phyloP scores from a whole-genome alignment of 1,140 invertebrate species.

The Mactra quadrangularis region DNA sequence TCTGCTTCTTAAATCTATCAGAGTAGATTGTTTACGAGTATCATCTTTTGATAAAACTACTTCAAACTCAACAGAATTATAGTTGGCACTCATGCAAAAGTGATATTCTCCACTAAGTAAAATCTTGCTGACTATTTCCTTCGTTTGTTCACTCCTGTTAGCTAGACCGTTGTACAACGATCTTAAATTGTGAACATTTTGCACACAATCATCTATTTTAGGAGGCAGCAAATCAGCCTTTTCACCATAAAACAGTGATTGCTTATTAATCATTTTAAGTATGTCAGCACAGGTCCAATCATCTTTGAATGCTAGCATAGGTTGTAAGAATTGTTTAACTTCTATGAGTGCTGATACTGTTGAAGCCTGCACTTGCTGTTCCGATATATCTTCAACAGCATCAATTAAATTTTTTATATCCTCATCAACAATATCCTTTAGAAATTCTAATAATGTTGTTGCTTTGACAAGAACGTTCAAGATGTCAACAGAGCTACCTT shows the following conservation, averaged over 20 bases:
- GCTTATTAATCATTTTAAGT: slow-evolving; percentile 36
- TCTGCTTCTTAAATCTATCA: slow-evolving; percentile 70
- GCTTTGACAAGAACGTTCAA: slow-evolving; percentile 57
- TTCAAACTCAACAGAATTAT: slow-evolving; percentile 6
- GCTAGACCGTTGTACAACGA: slow-evolving; percentile 69
- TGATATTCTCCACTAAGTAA: slow-evolving; percentile 59
- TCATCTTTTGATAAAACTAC: slow-evolving; percentile 57
- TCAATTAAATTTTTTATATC: slow-evolving; percentile 73
- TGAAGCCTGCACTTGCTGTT: slow-evolving; percentile 67
- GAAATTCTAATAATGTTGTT: slow-evolving; percentile 63
- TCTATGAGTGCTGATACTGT: slow-evolving; percentile 70
- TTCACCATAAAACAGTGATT: slow-evolving; percentile 1
- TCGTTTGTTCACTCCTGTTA: slow-evolving; percentile 71
- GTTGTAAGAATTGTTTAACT: slow-evolving; percentile 64
- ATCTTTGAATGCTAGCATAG: slow-evolving; percentile 49
- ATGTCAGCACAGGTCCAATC: slow-evolving; percentile 14
- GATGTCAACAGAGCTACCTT: slow-evolving; percentile 23
- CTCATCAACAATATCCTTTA: slow-evolving; percentile 63
- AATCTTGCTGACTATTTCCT: slow-evolving; percentile 68
- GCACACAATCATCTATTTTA: slow-evolving; percentile 65
- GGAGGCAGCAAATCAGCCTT: slow-evolving; percentile 41
- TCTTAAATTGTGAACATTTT: slow-evolving; percentile 67
- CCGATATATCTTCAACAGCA: slow-evolving; percentile 74
- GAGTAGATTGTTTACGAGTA: slow-evolving; percentile 19
- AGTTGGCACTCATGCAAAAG: slow-evolving; percentile 36